A percentile compares a stretch with the other conserved stretches of the same genome.
These are phyloP conservation scores for Xylota sylvarum DNA, from an alignment of 2,888 invertebrate genomes.

Conservation along the genomic window DNA sequence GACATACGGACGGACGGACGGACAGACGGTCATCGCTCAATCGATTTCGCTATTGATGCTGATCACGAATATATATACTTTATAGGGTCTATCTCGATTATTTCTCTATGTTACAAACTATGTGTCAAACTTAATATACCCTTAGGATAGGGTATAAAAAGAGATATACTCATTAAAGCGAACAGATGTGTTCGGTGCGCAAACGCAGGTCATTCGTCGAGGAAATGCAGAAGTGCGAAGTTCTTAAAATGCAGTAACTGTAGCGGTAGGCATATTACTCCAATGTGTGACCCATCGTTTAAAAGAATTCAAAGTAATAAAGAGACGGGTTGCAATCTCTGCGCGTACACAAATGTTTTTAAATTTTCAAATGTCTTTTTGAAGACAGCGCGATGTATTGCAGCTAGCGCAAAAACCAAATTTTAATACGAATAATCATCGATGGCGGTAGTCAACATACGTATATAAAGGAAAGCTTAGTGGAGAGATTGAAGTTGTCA, in stretches of 20 bases:
- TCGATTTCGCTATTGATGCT: too few relatives aligned
- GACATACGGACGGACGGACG: too few relatives aligned
- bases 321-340: conserved; percentile 10
- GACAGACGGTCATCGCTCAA: too few relatives aligned
- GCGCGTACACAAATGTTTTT: background rate
- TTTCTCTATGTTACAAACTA: too few relatives aligned
- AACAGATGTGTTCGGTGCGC: conserved; percentile 4
- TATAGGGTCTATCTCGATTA: too few relatives aligned
- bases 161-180: background rate
- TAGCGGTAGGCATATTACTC: background rate
- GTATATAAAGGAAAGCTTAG: background rate
- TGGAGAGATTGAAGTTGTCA: background rate
- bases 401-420: background rate
- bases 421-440: background rate
- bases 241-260: background rate
- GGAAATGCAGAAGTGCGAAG: background rate
- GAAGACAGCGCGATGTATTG: conserved; percentile 5
- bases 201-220: background rate
- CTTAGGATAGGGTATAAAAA: too few relatives aligned
- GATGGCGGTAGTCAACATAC: background rate
- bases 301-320: background rate
- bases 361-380: conserved; percentile 2
- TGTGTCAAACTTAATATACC: too few relatives aligned
- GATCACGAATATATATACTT: too few relatives aligned
- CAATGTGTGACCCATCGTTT: conserved; percentile 10